A percentile compares a stretch with the other conserved stretches of the same genome.
Evolutionary conservation across 2,888 invertebrate genomes (phyloP).

Genomic region (Dynastes maya): DNA sequence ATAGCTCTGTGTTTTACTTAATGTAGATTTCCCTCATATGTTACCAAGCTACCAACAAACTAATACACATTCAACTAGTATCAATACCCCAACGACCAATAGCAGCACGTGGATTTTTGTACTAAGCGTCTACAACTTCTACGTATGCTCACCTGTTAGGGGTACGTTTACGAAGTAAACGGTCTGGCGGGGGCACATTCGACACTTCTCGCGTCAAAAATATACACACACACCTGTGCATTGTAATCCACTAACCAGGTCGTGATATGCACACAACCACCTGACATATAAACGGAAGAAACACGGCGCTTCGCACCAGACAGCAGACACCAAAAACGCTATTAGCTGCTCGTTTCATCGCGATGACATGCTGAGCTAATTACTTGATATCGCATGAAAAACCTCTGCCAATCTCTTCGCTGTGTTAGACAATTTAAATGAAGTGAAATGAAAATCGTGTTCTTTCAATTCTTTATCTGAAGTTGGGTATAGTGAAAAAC

Average conservation of each 20-base stretch:
- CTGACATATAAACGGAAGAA: conserved; percentile 17
- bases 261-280: conserved; percentile 14
- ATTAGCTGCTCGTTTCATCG: conserved; percentile 21
- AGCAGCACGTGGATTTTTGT: background rate
- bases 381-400: conserved; percentile 20
- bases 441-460: no score
- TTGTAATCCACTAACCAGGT: conserved; percentile 15
- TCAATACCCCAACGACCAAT: conserved; percentile 2
- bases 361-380: conserved; percentile 20
- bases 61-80: conserved; percentile 30
- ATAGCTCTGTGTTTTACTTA: background rate
- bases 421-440: background rate
- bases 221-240: conserved; percentile 16
- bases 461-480: background rate
- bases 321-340: conserved; percentile 2
- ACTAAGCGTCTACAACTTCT: background rate
- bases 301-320: background rate
- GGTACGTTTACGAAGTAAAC: conserved; percentile 16
- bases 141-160: conserved; percentile 31
- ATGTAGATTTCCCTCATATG: background rate
- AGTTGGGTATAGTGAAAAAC: background rate
- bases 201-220: conserved; percentile 33
- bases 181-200: conserved; percentile 20
- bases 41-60: background rate
- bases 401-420: background rate